Evolutionary conservation across 2,113 vertebrate species (phyloP), one percentile per base, ranked within the genome.

Genomic region (Lanius collurio): DNA sequence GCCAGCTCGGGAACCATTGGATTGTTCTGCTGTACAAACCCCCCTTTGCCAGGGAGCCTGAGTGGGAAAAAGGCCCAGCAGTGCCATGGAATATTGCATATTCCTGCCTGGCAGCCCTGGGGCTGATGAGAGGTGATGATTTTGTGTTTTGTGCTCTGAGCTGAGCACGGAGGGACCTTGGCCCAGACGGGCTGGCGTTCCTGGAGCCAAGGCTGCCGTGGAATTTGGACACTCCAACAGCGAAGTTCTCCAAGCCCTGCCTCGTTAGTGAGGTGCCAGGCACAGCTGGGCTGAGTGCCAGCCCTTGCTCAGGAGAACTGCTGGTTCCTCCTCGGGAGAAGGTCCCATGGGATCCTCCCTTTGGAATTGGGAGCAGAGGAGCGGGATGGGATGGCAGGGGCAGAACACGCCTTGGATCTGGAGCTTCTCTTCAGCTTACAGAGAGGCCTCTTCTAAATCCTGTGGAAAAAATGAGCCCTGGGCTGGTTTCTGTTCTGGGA

Each of bases 151-250:
- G 83, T 63, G 80, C 86, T 86, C 39, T 18, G 75, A 33, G 73
- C n/a, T 67, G 95, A 96, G 89, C 96, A 89, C 21, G 0, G 83
- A 67, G 92, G 92, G 94, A 90, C 96, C 94, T 97, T 97, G 95
- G 90, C 95, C 95, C 88, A 88, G 83, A 6, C 87, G 90, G 47
- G 49, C 47, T 17, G 7, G 65, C 0, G 4, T 28, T 81, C 42
- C 83, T 39, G 47, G 77, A 92, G 95, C 93, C 95, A 90, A 92
- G 94, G 90, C 88, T 74, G 53, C 75, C 4, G 79, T 94, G 96
- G 94, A 96, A 93, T 96, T 94, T 50, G 62, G 76, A 55, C 68
- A 9, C 52, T 30, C 75, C 88, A 55, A 44, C 76, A 96, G 90
- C 89, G 89, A 83, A 89, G 76, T 86, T 82, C 94, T 88, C 59